phyloP scores from a whole-genome alignment of 1,140 invertebrate species.

The Solen grandis region DNA sequence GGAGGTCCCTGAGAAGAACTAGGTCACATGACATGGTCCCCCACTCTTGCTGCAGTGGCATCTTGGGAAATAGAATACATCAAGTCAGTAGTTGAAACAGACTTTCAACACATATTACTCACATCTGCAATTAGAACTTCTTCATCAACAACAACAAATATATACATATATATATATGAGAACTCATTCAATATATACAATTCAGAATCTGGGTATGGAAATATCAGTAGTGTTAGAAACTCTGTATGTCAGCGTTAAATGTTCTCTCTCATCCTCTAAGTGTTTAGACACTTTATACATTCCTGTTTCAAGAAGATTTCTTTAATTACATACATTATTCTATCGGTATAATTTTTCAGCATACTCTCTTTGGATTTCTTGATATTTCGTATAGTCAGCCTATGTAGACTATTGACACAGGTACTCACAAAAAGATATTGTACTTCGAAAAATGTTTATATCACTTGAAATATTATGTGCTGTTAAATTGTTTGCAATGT shows the following conservation, averaged over 20 bases:
- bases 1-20: slow-evolving; percentile 81
- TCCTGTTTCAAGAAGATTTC: too few species aligned
- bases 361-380: too few species aligned
- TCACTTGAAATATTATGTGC: slow-evolving; percentile 22
- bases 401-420: not conserved
- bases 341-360: too few species aligned
- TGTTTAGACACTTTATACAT: too few species aligned
- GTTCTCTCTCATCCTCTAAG: too few species aligned
- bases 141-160: not conserved
- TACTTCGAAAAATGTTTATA: not conserved
- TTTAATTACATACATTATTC: too few species aligned
- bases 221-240: too few species aligned
- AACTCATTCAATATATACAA: too few species aligned
- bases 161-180: not conserved
- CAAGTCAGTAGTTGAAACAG: slow-evolving; percentile 1
- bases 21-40: slow-evolving; percentile 19
- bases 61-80: slow-evolving; percentile 17
- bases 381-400: too few species aligned
- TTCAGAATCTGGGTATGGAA: too few species aligned
- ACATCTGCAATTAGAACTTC: not conserved
- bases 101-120: not conserved
- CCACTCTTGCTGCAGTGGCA: not conserved
- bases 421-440: slow-evolving; percentile 7
- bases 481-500: too few species aligned
- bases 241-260: too few species aligned